phyloP scores from a whole-genome alignment of 2,797 vertebrate species.

The Eospalax fontanierii region DNA sequence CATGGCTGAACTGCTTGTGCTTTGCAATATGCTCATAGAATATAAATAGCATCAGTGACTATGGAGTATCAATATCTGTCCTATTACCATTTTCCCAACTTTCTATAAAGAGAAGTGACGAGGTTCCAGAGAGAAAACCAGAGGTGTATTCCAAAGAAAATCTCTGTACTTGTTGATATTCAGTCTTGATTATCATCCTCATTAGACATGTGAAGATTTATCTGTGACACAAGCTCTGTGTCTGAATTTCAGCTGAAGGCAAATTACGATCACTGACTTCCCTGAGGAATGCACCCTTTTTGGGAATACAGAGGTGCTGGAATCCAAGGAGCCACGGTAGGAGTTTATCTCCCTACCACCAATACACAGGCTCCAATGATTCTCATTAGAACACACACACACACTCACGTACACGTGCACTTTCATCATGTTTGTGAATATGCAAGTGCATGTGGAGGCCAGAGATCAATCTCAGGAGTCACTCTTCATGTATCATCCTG shows the following conservation, averaged over 20 bases:
- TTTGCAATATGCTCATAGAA: slow-evolving; percentile 46
- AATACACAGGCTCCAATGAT: neutral
- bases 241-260: neutral
- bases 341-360: neutral
- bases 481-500: neutral
- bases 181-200: neutral
- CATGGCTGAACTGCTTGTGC: slow-evolving; percentile 45
- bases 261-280: neutral
- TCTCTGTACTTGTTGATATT: neutral
- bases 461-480: too few relatives aligned
- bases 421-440: neutral
- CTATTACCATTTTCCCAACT: slow-evolving; percentile 44
- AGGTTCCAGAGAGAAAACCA: slow-evolving; percentile 7
- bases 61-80: slow-evolving; percentile 55
- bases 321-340: neutral
- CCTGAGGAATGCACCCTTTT: neutral
- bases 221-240: too few relatives aligned
- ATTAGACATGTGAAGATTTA: neutral
- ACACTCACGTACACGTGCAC: neutral
- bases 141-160: slow-evolving; percentile 6
- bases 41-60: slow-evolving; percentile 34
- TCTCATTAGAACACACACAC: neutral
- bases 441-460: neutral
- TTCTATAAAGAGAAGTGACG: neutral
- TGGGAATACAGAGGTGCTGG: neutral